A percentile compares a stretch with the other conserved stretches of the same genome.
Evolutionary conservation across 2,888 invertebrate genomes (phyloP).

Genomic region (Lycia hirtaria): DNA sequence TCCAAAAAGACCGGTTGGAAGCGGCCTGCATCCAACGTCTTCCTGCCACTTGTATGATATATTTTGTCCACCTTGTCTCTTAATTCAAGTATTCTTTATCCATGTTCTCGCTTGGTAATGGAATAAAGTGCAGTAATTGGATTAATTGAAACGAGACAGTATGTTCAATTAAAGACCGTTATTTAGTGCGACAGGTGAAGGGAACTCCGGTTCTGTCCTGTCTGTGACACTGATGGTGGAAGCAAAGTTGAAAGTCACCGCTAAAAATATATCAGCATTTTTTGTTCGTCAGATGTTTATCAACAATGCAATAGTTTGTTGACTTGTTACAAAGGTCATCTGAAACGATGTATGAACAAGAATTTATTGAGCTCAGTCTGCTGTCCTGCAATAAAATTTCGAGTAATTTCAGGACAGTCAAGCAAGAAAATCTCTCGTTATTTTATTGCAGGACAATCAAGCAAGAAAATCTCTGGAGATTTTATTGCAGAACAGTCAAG

Average conservation of each 20-base stretch:
- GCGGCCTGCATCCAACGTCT: neutral
- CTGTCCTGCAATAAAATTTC: no score
- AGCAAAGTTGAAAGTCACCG: neutral
- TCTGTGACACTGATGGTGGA: neutral
- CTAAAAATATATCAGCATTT: constrained; percentile 1
- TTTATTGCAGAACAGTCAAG: no score
- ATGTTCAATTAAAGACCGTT: constrained; percentile 17
- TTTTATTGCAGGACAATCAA: no score
- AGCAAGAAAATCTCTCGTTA: no score
- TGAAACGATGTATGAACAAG: no score
- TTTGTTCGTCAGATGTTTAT: neutral
- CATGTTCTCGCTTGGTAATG: constrained; percentile 29
- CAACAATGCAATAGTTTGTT: constrained; percentile 3
- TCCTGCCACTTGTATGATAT: no score
- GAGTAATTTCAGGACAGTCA: no score
- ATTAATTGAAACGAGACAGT: constrained; percentile 31
- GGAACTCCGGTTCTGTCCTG: constrained; percentile 6
- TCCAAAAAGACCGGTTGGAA: no score
- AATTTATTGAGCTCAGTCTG: no score
- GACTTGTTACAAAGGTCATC: neutral
- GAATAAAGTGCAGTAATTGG: constrained; percentile 46
- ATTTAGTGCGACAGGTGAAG: constrained; percentile 20
- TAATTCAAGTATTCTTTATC: neutral
- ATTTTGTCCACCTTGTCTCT: no score
- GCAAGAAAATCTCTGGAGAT: no score